A percentile compares a stretch with the other conserved stretches of the same genome.
phyloP scores from a whole-genome alignment of 2,797 vertebrate genomes.

The Crenichthys baileyi region DNA sequence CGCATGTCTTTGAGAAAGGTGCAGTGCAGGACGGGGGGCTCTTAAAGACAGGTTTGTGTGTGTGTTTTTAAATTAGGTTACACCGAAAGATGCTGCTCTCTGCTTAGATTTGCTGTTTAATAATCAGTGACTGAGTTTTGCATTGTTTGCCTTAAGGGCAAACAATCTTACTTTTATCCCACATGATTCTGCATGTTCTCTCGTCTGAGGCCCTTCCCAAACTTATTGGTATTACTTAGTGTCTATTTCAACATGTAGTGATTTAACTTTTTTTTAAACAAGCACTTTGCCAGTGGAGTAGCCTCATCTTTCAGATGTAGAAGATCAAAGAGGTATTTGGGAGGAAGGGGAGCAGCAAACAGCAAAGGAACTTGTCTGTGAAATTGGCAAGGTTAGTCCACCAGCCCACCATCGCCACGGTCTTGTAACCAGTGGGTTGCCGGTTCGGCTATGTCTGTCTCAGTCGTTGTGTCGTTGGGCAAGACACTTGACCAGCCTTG shows the following conservation, averaged over 20 bases:
- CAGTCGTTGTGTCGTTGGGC: too few species aligned
- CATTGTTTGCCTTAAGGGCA: slow-evolving; percentile 18
- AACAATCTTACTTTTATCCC: slow-evolving; percentile 22
- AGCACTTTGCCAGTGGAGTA: too few species aligned
- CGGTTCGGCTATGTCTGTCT: too few species aligned
- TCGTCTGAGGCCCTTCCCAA: slow-evolving; percentile 22
- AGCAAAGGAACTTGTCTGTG: not conserved
- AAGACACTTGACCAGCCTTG: too few species aligned
- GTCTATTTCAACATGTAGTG: too few species aligned
- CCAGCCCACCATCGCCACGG: not conserved
- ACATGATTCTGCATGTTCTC: slow-evolving; percentile 22
- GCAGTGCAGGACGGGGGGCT: too few species aligned
- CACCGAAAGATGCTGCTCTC: slow-evolving; percentile 12
- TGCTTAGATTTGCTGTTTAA: not conserved
- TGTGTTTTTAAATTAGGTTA: slow-evolving; percentile 1
- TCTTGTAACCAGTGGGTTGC: too few species aligned
- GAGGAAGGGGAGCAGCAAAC: not conserved
- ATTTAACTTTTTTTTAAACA: too few species aligned
- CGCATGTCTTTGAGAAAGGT: not conserved
- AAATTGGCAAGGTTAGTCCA: not conserved
- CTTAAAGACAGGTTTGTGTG: not conserved
- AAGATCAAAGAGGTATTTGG: not conserved
- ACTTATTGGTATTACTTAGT: slow-evolving; percentile 28
- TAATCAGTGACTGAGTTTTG: slow-evolving; percentile 15
- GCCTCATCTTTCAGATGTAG: not conserved